phyloP scores from a whole-genome alignment of 2,113 vertebrate genomes.

The Oxyruncus cristatus region DNA sequence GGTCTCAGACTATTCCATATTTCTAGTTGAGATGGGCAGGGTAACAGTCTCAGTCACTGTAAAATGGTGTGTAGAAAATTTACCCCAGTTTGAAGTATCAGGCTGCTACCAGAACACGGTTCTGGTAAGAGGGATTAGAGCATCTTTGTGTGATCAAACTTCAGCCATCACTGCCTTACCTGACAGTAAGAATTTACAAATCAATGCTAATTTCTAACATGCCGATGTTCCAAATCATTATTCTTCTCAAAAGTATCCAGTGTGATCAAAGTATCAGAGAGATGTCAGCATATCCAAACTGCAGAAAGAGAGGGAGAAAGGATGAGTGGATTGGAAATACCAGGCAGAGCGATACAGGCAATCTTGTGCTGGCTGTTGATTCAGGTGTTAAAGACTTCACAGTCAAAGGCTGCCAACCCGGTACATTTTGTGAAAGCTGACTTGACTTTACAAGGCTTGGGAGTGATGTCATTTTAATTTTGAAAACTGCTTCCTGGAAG shows the following conservation, averaged over 20 bases:
- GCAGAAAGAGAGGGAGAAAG: not conserved
- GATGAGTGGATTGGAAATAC: not conserved
- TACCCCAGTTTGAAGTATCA: not conserved
- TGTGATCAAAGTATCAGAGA: not conserved
- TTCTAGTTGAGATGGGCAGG: not conserved
- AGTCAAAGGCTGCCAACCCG: not conserved
- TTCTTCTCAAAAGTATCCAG: not conserved
- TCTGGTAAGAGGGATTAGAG: not conserved
- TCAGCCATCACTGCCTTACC: not conserved
- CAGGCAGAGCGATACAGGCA: not conserved
- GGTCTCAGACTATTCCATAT: not conserved
- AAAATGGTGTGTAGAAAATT: not conserved
- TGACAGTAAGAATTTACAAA: not conserved
- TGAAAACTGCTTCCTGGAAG: not conserved
- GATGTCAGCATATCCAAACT: not conserved
- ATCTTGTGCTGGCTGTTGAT: not conserved
- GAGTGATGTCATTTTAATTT: slow-evolving; percentile 1
- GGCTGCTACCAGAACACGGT: not conserved
- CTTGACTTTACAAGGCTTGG: not conserved
- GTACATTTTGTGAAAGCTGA: not conserved
- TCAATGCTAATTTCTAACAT: not conserved
- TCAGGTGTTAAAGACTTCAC: not conserved
- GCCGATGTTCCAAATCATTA: not conserved
- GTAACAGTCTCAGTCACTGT: not conserved
- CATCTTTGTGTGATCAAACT: not conserved